phyloP scores from a whole-genome alignment of 2,888 invertebrate species.

The Iphiclides podalirius region DNA sequence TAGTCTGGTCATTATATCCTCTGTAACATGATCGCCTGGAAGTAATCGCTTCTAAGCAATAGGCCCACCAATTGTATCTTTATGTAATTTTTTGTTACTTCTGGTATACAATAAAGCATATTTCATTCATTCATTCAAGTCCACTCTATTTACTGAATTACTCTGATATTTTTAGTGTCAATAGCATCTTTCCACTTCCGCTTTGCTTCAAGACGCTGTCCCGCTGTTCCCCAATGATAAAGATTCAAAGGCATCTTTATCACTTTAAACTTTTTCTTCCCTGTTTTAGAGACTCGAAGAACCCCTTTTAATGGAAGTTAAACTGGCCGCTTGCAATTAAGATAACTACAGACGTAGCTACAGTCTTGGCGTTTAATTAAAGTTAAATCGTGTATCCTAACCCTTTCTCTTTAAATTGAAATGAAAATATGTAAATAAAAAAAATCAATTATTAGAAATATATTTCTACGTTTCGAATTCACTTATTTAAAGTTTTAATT shows the following conservation, averaged over 20 bases:
- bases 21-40: too few relatives aligned
- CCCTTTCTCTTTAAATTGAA: not conserved
- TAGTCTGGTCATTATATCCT: too few relatives aligned
- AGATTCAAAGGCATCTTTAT: conserved; percentile 71
- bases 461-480: too few relatives aligned
- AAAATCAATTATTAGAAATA: too few relatives aligned
- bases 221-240: conserved; percentile 38
- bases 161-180: too few relatives aligned
- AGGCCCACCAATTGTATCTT: too few relatives aligned
- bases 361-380: conserved; percentile 55
- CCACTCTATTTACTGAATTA: too few relatives aligned
- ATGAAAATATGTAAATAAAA: not conserved
- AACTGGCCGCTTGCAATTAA: conserved; percentile 63
- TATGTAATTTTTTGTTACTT: too few relatives aligned
- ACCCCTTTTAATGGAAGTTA: conserved; percentile 68
- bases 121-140: too few relatives aligned
- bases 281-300: conserved; percentile 46
- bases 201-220: conserved; percentile 35
- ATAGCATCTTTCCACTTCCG: conserved; percentile 37
- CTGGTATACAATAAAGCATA: too few relatives aligned
- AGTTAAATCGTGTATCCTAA: conserved; percentile 27
- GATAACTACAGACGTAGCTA: conserved; percentile 47
- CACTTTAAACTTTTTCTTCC: conserved; percentile 67
- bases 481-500: too few relatives aligned
- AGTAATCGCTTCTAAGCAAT: too few relatives aligned